Evolutionary conservation across 2,888 invertebrate species (phyloP).

Genomic region (Cephus spinipes): DNA sequence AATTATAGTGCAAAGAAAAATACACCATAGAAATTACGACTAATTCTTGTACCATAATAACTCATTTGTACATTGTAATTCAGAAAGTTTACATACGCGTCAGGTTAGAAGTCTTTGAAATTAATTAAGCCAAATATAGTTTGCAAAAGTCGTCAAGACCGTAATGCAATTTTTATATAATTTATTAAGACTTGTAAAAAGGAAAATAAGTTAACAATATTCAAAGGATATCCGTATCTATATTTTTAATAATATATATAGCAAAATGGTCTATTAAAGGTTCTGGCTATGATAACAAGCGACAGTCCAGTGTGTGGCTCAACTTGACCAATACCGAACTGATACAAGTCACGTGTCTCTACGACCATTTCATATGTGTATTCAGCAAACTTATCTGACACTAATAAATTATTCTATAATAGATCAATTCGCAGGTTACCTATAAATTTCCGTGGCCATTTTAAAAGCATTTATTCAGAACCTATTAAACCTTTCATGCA

Average conservation of each 20-base stretch:
- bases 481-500: too few species aligned
- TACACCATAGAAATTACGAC: neutral
- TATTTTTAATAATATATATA: too few species aligned
- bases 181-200: neutral
- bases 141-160: neutral
- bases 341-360: too few species aligned
- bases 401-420: constrained; percentile 6
- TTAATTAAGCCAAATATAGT: neutral
- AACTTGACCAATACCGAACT: too few species aligned
- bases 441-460: too few species aligned
- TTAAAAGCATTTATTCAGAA: too few species aligned
- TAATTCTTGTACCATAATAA: neutral
- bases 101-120: neutral
- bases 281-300: constrained; percentile 8
- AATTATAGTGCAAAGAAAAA: neutral
- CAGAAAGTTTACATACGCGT: neutral
- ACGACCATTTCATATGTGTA: too few species aligned
- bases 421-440: neutral
- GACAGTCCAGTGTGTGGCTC: neutral
- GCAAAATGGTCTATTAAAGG: constrained; percentile 9
- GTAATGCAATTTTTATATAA: neutral
- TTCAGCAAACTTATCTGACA: neutral
- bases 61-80: neutral
- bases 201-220: too few species aligned
- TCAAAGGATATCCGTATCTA: too few species aligned